Conservation (phyloP, 1,140 invertebrate species). For the Aphis gossypii region DNA sequence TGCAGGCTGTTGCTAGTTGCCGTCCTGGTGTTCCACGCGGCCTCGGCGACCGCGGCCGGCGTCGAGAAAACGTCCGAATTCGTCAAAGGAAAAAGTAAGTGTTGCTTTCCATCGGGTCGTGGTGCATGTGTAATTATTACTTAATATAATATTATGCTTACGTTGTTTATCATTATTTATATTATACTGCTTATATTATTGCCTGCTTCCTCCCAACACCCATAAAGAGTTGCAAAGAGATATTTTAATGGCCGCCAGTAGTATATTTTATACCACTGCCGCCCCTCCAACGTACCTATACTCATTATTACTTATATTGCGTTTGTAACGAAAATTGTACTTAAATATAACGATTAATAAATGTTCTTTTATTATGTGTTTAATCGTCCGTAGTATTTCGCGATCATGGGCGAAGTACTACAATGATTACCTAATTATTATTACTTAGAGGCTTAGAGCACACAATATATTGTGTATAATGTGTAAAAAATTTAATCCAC, state of each 20-base stretch:
- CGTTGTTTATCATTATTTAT: neutral
- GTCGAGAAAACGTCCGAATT: constrained; percentile 67
- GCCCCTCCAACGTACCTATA: neutral
- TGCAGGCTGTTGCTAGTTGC: constrained; percentile 63
- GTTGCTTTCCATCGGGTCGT: neutral
- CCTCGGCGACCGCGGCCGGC: constrained; percentile 60
- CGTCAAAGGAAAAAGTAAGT: constrained; percentile 69
- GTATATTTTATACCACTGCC: no score
- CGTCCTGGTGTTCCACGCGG: constrained; percentile 61
- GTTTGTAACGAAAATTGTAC: neutral
- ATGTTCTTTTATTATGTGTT: neutral
- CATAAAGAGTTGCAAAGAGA: constrained; percentile 48
- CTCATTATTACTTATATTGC: neutral
- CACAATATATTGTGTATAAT: neutral
- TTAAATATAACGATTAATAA: neutral
- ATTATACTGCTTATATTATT: neutral
- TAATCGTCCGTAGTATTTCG: neutral
- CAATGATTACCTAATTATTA: neutral
- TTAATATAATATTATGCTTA: neutral
- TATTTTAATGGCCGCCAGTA: no score
- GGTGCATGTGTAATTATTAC: neutral
- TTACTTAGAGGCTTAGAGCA: neutral
- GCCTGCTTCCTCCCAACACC: neutral
- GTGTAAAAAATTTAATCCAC: neutral
- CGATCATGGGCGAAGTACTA: neutral